Percentiles rank a stretch among this genome's conserved stretches.
phyloP scores from a whole-genome alignment of 2,113 vertebrate genomes.

The Antigone vipio region DNA sequence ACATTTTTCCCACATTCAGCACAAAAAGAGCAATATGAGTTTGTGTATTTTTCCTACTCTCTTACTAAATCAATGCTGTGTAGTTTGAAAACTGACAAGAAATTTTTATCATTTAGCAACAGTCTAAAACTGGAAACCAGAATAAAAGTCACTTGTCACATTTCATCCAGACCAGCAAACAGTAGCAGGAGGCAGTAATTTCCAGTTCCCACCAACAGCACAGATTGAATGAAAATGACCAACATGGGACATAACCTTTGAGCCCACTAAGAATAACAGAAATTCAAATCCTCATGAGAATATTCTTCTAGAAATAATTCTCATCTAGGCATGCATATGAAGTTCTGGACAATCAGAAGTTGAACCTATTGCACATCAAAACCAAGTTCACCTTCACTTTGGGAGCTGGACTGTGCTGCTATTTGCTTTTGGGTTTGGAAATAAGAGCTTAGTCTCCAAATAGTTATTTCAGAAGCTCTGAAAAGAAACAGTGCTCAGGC shows the following conservation, averaged over 20 bases:
- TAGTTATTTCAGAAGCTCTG: neutral
- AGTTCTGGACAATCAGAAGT: neutral
- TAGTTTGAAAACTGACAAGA: neutral
- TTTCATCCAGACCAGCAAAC: neutral
- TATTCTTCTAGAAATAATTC: neutral
- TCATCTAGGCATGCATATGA: neutral
- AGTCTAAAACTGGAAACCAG: neutral
- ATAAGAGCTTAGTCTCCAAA: neutral
- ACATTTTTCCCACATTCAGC: neutral
- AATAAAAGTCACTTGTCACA: neutral
- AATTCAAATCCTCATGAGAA: neutral
- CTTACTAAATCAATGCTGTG: neutral
- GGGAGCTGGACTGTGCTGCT: neutral
- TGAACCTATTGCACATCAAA: neutral
- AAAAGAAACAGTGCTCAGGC: neutral
- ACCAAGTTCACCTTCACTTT: neutral
- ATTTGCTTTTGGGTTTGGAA: neutral
- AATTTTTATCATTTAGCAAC: neutral
- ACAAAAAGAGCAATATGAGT: neutral
- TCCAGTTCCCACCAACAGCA: neutral
- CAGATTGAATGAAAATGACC: neutral
- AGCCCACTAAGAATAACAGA: neutral
- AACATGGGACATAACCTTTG: neutral
- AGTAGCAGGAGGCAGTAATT: neutral
- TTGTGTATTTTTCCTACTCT: neutral